Evolutionary conservation across 2,888 invertebrate genomes (phyloP), one percentile per base, ranked within the genome.

Genomic region (Drosophila nr. perissopoda): DNA sequence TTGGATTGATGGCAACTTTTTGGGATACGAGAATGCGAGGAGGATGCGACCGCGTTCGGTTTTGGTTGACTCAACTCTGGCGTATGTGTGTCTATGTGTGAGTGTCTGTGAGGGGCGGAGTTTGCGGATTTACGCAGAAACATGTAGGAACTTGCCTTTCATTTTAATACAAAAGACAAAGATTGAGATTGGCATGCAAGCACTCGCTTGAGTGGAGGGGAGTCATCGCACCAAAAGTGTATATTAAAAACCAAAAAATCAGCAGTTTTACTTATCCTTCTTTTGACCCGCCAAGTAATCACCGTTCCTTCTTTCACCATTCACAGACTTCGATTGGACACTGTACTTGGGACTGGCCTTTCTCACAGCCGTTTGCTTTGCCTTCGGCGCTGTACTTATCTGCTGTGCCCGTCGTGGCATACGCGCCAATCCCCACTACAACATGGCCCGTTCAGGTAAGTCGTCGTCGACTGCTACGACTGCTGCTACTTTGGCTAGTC

Each of bases 261-360:
- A 77, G 88, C 86, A 85, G 42, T 76, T 85, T 85, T 61, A 70
- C 53, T 76, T 57, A 53, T 63, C 31, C 62, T 18, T 8, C 13
- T 27, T 25, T 36, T 54, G 54, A 54, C n/a, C 48, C 25, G n/a
- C 46, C 25, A 33, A 29, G 40, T 29, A 56, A 31, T 38, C 25
- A 18, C 18, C 13, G 52, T 60, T 51, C 18, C 49, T 18, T 36
- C 27, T 10, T 21, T 27, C 38, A 11, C 18, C 7, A 11, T 53
- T 60, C 31, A 33, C 83, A 93, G 93, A 92, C 81, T 93, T 92
- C 64, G 93, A 93, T 87, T 93, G 92, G 93, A 91, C 92, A n/a
- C 83, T 93, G n/a, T 93, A 93, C 75, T 78, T 93, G 76, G 92
- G 92, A 29, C 86, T 93, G 67, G 91, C 92, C n/a, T 92, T 93